Conservation (phyloP, 2,797 vertebrate species). For the Ispidina lecontei region DNA sequence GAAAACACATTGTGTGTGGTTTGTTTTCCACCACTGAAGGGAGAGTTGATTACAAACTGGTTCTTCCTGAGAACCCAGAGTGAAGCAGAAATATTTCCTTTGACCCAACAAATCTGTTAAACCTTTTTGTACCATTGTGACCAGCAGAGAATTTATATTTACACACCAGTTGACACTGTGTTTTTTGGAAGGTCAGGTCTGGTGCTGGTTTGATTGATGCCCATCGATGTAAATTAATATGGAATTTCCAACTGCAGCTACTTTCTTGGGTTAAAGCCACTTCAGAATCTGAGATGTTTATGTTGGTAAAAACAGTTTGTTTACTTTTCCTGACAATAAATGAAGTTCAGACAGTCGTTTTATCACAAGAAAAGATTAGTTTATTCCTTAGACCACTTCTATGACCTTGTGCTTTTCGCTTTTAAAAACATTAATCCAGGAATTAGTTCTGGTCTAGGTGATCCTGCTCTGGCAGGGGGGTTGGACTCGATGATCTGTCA, state of each 20-base stretch:
- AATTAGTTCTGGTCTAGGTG: not conserved
- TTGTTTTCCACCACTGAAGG: not conserved
- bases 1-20: accelerated
- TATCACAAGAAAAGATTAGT: not conserved
- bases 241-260: not conserved
- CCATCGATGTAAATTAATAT: not conserved
- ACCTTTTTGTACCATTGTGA: accelerated
- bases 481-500: no score
- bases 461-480: no score
- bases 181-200: not conserved
- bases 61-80: not conserved
- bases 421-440: not conserved
- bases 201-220: not conserved
- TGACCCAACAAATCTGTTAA: accelerated
- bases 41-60: not conserved
- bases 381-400: not conserved
- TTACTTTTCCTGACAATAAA: not conserved
- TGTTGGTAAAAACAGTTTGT: not conserved
- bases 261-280: not conserved
- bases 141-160: not conserved
- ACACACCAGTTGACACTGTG: not conserved
- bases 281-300: not conserved
- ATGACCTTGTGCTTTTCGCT: not conserved
- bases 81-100: not conserved
- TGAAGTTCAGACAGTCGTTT: not conserved